Base-by-base conservation (phyloP, 2,888 invertebrate genomes). In the Melinaea menophilus region DNA sequence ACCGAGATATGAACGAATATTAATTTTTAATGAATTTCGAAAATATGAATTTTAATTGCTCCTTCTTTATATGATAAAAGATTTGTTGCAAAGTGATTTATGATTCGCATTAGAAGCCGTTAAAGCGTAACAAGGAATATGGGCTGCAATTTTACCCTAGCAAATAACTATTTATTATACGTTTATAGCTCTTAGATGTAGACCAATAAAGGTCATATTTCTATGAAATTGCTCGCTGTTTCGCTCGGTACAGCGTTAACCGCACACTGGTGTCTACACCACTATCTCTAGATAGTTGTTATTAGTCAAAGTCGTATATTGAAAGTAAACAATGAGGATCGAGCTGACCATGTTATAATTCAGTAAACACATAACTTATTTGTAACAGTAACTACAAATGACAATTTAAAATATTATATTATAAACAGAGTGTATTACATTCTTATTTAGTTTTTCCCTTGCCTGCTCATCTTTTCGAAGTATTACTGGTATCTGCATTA, bases 291-390 rank as follows among this genome's bases (percentile, higher is more conserved):
- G 46, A 45, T 48, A 47, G 67, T 77, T 73, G 72, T 73, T 75
- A 84, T 72, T 71, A 72, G 81, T 84, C 82, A 82, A 84, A 82
- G 83, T 80, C 78, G 76, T 74, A 74, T 79, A 81, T 80, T 80
- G 81, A 78, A 81, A 79, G 82, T 82, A 84, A 84, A 83, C 83
- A 84, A 79, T 77, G 71, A 71, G 72, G 72, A 73, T 70, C 75
- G 68, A 76, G 75, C 72, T 74, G 75, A 75, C 77, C 76, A 73
- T 77, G 31, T 51, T 31, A 74, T 71, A 72, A 74, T 74, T 72
- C 69, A 65, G 73, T 82, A 81, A 83, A 84, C 81, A 83, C 84
- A 86, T 87, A 85, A 82, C 77, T 87, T 80, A 85, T 80, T 77
- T 79, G 84, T 83, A 84, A 81, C n/a, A n/a, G n/a, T n/a, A n/a